These are phyloP conservation scores for Azorinus chamasolen DNA, from an alignment of 2,888 invertebrate species.

Conservation along the genomic window DNA sequence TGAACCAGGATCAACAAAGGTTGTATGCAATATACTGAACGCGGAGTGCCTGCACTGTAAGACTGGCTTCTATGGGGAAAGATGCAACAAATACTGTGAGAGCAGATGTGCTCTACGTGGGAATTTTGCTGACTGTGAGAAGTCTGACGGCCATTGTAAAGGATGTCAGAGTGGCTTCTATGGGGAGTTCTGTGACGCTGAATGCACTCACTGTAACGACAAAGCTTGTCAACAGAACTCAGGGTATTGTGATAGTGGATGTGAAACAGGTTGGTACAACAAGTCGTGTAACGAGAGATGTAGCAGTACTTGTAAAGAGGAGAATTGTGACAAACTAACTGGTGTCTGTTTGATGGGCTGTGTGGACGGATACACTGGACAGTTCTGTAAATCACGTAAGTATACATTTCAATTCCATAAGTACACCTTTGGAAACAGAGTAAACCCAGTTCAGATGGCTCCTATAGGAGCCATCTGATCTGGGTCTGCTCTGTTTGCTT, in stretches of 20 bases:
- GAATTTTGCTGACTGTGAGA: constrained; percentile 5
- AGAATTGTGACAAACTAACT: constrained; percentile 28
- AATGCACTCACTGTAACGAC: constrained; percentile 24
- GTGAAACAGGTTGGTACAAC: constrained; percentile 48
- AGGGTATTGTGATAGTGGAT: constrained; percentile 38
- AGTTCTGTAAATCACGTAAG: constrained; percentile 35
- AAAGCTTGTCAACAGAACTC: constrained; percentile 38
- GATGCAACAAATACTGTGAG: constrained; percentile 18
- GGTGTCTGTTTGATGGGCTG: constrained; percentile 45
- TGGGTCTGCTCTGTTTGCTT: too few species aligned
- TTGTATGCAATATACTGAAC: constrained; percentile 17
- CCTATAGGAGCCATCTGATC: too few species aligned
- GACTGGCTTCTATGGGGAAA: constrained; percentile 29
- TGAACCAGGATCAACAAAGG: constrained; percentile 6
- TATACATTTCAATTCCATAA: not conserved
- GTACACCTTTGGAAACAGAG: too few species aligned
- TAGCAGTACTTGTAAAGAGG: constrained; percentile 36
- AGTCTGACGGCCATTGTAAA: constrained; percentile 32
- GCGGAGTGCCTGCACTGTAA: constrained; percentile 43
- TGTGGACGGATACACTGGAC: constrained; percentile 34
- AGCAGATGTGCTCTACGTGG: constrained; percentile 10
- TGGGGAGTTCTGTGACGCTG: constrained; percentile 28
- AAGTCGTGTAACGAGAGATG: constrained; percentile 32
- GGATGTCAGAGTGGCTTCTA: constrained; percentile 27
- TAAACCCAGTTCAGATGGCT: too few species aligned